Base-by-base conservation (phyloP, 2,113 vertebrate genomes). In the Heteronetta atricapilla region DNA sequence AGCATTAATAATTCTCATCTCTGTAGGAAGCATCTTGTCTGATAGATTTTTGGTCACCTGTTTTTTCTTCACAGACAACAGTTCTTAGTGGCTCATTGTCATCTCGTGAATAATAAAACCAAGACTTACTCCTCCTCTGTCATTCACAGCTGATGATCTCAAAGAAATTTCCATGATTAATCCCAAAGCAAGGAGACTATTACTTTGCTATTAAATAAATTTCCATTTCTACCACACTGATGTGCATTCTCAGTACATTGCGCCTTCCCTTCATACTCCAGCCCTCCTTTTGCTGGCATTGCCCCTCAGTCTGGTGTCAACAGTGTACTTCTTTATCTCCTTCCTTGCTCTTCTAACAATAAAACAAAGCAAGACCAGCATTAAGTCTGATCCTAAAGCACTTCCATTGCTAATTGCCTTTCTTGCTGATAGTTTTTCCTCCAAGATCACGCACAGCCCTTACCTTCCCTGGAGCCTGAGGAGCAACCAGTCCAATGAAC, bases 71-170 rank as follows among this genome's bases (percentile, higher is more conserved):
- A 26, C 56, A 89, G 83, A 42, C 83, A 89, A 40, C 53, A 68
- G 7, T 78, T 86, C 53, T 90, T 50, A 11, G 16, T 82, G 62
- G 83, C 19, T 95, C 70, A 87, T 81, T 88, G 73, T 76, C 86
- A 94, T 63, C 84, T 53, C 64, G 89, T 87, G 94, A 79, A 84
- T 82, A 95, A 95, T 93, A 94, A 96, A 96, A 64, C 38, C 48
- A 53, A 79, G 83, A 68, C 44, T 90, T 72, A 79, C 81, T 84
- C 93, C 86, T 95, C 83, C 95, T 95, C 69, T 89, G 74, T 84
- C 95, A 87, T 94, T 90, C 86, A 92, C 48, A 92, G 80, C 42
- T 40, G 33, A 84, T 72, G 77, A 94, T 81, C 64, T 89, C 83
- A 64, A 67, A 91, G 86, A 67, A n/a, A 84, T 92, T 92, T 86